Conservation (phyloP, 2,113 vertebrate genomes). For the Pelvicachromis taeniatus region DNA sequence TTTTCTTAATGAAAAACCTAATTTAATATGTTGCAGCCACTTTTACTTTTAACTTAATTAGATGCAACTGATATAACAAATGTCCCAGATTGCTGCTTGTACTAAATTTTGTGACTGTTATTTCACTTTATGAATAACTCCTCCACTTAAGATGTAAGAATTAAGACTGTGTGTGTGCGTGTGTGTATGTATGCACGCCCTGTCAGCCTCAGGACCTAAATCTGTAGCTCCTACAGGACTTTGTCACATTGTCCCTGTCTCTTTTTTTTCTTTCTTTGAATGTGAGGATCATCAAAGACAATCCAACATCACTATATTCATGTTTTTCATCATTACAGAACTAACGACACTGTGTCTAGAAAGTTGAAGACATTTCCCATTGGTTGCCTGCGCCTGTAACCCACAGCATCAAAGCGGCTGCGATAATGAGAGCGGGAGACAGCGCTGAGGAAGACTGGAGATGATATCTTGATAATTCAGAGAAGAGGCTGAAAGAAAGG, state of each 20-base stretch:
- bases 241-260: slow-evolving; percentile 1
- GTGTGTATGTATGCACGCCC: neutral
- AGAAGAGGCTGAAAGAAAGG: neutral
- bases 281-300: slow-evolving; percentile 30
- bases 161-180: neutral
- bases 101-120: neutral
- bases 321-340: slow-evolving; percentile 44
- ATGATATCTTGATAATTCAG: neutral
- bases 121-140: neutral
- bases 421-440: slow-evolving; percentile 25
- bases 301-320: slow-evolving; percentile 22
- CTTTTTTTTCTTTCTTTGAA: slow-evolving; percentile 23
- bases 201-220: neutral
- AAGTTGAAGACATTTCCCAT: neutral
- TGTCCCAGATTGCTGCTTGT: neutral
- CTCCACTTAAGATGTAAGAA: neutral
- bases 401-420: slow-evolving; percentile 16
- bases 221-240: slow-evolving; percentile 2
- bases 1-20: neutral
- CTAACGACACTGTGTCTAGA: neutral
- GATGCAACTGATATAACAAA: neutral
- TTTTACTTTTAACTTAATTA: neutral
- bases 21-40: neutral
- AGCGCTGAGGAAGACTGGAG: neutral
- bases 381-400: slow-evolving; percentile 1